Evolutionary conservation across 2,113 vertebrate genomes (phyloP).

Genomic region (Muntiacus muntjak): DNA sequence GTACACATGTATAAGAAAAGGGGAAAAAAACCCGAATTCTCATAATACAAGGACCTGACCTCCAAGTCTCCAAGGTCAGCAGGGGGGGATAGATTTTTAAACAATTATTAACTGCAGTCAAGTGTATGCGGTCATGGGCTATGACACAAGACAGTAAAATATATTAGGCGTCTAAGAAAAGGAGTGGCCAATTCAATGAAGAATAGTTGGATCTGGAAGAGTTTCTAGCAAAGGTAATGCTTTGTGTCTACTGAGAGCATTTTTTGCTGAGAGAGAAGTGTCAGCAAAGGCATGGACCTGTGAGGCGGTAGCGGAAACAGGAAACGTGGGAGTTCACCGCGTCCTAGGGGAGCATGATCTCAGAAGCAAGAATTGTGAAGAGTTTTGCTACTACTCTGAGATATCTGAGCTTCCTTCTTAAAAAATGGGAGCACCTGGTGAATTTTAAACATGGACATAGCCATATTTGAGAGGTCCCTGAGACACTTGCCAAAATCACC

Average conservation of each 20-base stretch:
- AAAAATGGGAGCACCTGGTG: not conserved
- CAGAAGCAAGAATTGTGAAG: not conserved
- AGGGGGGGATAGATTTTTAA: not conserved
- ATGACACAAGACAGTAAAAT: not conserved
- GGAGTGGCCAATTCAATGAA: not conserved
- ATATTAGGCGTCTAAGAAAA: not conserved
- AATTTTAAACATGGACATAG: not conserved
- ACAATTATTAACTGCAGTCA: not conserved
- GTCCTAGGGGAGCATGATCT: too few species aligned
- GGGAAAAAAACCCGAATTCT: not conserved
- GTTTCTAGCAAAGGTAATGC: not conserved
- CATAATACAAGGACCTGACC: not conserved
- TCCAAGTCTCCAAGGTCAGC: not conserved
- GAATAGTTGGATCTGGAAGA: not conserved
- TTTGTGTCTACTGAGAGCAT: not conserved
- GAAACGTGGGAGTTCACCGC: not conserved
- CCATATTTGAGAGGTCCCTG: not conserved
- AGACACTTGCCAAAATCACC: not conserved
- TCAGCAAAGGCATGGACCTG: not conserved
- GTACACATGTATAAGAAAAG: not conserved
- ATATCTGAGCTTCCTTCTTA: not conserved
- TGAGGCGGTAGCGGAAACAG: not conserved
- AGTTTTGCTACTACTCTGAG: too few species aligned
- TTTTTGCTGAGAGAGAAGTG: not conserved
- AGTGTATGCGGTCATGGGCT: rapidly evolving